Percentiles rank a stretch among this genome's conserved stretches.
phyloP scores from a whole-genome alignment of 2,888 invertebrate genomes.

The Sthenelais limicola region DNA sequence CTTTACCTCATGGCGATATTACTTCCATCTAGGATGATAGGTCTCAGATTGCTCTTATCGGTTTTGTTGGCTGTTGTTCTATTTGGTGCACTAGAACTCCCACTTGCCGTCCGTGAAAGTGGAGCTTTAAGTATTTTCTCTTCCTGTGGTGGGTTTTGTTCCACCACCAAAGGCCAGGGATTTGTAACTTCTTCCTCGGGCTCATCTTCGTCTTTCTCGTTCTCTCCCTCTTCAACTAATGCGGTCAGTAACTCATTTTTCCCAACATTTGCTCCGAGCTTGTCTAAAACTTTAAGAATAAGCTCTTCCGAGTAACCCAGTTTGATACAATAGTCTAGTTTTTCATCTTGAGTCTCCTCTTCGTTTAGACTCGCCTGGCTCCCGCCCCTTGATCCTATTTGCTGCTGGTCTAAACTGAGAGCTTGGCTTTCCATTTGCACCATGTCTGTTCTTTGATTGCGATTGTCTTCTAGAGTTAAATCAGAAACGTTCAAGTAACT shows the following conservation, averaged over 20 bases:
- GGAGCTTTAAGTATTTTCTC: background rate
- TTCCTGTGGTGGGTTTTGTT: background rate
- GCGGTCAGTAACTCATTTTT: conserved; percentile 29
- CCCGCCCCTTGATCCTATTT: no score
- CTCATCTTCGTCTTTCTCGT: conserved; percentile 12
- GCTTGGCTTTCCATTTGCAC: no score
- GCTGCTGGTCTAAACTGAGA: no score
- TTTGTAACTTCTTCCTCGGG: background rate
- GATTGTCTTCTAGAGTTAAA: no score
- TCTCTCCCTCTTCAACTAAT: conserved; percentile 7
- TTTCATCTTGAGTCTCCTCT: no score
- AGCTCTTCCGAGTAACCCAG: conserved; percentile 28
- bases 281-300: conserved; percentile 5
- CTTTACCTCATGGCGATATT: conserved; percentile 88
- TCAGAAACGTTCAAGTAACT: no score
- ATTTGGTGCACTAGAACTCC: background rate
- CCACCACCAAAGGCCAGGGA: background rate
- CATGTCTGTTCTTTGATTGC: no score
- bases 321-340: no score
- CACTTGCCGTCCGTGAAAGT: background rate
- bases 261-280: conserved; percentile 11
- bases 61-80: background rate
- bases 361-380: no score
- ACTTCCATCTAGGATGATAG: conserved; percentile 86
- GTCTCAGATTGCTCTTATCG: conserved; percentile 72